A percentile compares a stretch with the other conserved stretches of the same genome.
Evolutionary conservation across 2,113 vertebrate species (phyloP).

Genomic region (Climacteris rufus): DNA sequence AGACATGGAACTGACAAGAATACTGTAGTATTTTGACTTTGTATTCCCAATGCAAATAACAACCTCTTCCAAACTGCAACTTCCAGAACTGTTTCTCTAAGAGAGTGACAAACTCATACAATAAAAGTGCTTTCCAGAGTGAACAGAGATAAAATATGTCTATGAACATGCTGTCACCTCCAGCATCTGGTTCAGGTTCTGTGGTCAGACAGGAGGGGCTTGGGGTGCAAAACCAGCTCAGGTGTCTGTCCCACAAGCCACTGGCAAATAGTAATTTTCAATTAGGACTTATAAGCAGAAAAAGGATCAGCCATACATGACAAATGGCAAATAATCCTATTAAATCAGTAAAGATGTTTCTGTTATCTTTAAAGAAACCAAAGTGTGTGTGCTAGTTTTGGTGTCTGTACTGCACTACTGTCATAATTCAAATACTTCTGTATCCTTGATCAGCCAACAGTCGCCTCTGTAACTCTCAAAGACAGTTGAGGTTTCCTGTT

Average conservation of each 20-base stretch:
- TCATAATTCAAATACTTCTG: neutral
- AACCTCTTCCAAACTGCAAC: neutral
- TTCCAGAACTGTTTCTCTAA: neutral
- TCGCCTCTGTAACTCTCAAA: neutral
- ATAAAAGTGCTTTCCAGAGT: neutral
- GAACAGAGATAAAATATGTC: neutral
- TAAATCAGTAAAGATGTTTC: neutral
- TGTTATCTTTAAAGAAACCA: neutral
- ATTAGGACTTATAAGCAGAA: neutral
- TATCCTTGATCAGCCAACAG: neutral
- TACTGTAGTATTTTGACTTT: neutral
- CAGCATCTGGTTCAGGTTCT: neutral
- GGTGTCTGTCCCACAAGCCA: neutral
- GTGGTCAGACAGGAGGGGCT: neutral
- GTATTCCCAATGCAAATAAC: neutral
- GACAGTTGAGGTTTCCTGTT: neutral
- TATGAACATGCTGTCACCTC: neutral
- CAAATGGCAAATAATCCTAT: neutral
- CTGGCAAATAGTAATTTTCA: neutral
- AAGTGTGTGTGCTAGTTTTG: neutral
- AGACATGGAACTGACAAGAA: neutral
- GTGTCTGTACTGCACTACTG: neutral
- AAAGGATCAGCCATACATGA: neutral
- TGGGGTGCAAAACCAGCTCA: neutral
- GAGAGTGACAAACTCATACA: accelerated